Base-by-base conservation (phyloP, 2,797 vertebrate genomes). In the Gymnothorax reevesii region DNA sequence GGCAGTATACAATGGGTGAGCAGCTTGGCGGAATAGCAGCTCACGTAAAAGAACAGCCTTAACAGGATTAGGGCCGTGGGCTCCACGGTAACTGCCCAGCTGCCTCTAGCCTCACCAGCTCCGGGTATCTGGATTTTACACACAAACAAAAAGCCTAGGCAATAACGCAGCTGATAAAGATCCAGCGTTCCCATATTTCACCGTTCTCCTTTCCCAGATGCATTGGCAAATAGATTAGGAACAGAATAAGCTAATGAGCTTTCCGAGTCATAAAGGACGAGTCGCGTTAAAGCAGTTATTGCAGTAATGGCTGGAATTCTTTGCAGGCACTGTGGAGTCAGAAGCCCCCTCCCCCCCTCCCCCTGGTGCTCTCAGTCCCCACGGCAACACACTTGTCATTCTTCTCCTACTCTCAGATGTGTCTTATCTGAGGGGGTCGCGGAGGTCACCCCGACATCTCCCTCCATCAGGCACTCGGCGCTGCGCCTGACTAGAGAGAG, bases 11-110 rank as follows among this genome's bases (percentile, higher is more conserved):
- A 85, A 66, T 80, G 85, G 71, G 85, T 85, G 52, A n/a, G 8
- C 25, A 49, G 57, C 85, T 84, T 25, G 83, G 89, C 89, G 92
- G 93, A 93, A 93, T 93, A 89, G 88, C 86, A 83, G 25, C 87
- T 79, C 49, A 83, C 69, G 83, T 88, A 87, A 88, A 88, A 88
- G 88, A 88, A 84, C 55, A 73, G 86, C 73, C 79, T 71, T 85
- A 87, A 90, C 87, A 88, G 85, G 87, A 90, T 91, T 90, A 91
- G 57, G 49, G 8, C 60, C 73, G 42, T 84, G 60, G 57, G 20
- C 60, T 83, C 84, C 69, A 64, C 27, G 12, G 84, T 71, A 69
- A 80, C 86, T 82, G 73, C 80, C 73, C 88, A 87, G 85, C 52
- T 87, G 87, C 88, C 89, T 83, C 82, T 54, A n/a, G 57, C 20